A percentile compares a stretch with the other conserved stretches of the same genome.
These are phyloP conservation scores for Synanthedon vespiformis DNA, from an alignment of 2,888 invertebrate species.

Conservation along the genomic window DNA sequence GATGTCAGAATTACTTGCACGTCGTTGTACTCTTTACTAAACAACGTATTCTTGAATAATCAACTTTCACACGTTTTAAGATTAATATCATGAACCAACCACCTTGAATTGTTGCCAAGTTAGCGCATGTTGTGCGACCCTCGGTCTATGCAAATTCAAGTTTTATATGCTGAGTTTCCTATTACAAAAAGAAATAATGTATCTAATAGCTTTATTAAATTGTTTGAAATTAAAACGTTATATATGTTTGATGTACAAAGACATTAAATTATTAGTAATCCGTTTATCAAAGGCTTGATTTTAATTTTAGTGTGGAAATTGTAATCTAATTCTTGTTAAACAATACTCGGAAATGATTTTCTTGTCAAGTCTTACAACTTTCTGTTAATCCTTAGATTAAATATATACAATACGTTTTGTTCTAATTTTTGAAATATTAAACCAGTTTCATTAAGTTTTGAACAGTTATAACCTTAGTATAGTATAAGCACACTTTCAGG, in stretches of 20 bases:
- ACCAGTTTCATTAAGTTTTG: no score
- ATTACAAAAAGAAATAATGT: constrained; percentile 10
- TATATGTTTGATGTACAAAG: not conserved
- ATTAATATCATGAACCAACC: constrained; percentile 1
- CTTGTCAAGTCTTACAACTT: not conserved
- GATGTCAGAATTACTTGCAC: constrained; percentile 13
- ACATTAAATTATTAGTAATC: not conserved
- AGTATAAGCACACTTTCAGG: no score
- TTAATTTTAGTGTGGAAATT: not conserved
- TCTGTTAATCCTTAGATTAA: not conserved
- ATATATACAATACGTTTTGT: no score
- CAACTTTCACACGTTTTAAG: not conserved
- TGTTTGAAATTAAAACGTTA: not conserved
- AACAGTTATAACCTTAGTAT: no score
- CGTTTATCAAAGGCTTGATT: not conserved
- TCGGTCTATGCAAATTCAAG: constrained; percentile 28
- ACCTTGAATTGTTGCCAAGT: constrained; percentile 24
- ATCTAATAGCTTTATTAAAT: not conserved
- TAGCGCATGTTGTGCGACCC: constrained; percentile 23
- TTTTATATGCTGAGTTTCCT: constrained; percentile 19
- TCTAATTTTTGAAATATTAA: no score
- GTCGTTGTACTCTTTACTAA: constrained; percentile 6
- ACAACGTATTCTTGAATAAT: constrained; percentile 9
- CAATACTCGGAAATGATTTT: not conserved
- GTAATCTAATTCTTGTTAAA: not conserved